Percentiles rank a stretch among this genome's conserved stretches.
Evolutionary conservation across 2,797 vertebrate genomes (phyloP).

Genomic region (Sebastiscus albofasciatus): DNA sequence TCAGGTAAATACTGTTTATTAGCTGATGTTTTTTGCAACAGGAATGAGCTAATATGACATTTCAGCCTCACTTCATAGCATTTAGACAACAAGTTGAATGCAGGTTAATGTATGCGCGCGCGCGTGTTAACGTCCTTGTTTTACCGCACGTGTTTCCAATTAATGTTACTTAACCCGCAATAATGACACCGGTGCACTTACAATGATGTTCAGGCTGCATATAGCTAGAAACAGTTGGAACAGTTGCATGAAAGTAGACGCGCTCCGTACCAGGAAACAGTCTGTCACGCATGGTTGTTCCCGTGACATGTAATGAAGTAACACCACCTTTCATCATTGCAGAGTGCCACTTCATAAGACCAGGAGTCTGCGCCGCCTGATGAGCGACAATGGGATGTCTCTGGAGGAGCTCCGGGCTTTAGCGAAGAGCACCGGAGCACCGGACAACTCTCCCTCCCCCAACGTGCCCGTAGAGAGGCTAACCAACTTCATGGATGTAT

Average conservation of each 20-base stretch:
- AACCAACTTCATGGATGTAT: slow-evolving; percentile 89
- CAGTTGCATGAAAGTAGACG: background rate
- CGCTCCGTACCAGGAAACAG: background rate
- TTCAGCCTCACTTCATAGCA: background rate
- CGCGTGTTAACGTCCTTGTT: background rate
- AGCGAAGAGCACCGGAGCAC: slow-evolving; percentile 23
- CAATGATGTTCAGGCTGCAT: background rate
- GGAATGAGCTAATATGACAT: background rate
- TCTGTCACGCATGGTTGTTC: accelerated
- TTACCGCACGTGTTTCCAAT: slow-evolving; percentile 2
- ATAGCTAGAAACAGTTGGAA: background rate
- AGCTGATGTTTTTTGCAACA: background rate
- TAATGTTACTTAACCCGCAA: background rate
- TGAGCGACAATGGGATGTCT: slow-evolving; percentile 76
- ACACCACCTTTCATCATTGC: background rate
- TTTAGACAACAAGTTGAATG: too few relatives aligned
- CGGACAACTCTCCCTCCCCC: background rate
- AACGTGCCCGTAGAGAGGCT: slow-evolving; percentile 81
- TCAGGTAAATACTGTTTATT: slow-evolving; percentile 66
- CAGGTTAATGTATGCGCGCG: background rate
- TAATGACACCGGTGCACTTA: background rate
- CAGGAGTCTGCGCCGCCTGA: slow-evolving; percentile 65
- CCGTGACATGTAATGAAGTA: background rate
- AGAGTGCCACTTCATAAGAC: slow-evolving; percentile 86
- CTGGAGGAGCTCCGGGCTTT: slow-evolving; percentile 69